These are phyloP conservation scores for Amblyopsis rosae DNA, from an alignment of 2,113 vertebrate species.

Conservation along the genomic window DNA sequence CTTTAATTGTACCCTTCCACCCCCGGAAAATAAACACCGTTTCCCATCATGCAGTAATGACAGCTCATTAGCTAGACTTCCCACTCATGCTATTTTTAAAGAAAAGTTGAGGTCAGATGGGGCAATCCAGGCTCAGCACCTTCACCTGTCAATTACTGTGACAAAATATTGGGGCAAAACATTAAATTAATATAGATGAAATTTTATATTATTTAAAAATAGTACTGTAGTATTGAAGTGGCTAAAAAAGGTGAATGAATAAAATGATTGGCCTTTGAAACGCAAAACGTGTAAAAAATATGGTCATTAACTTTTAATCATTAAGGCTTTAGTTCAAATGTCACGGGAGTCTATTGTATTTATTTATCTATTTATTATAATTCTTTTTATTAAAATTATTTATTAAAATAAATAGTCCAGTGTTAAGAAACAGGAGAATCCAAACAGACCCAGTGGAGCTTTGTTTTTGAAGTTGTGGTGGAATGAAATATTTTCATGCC, in stretches of 20 bases:
- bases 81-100: slow-evolving; percentile 35
- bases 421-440: slow-evolving; percentile 52
- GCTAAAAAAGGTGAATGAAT: too few relatives aligned
- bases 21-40: slow-evolving; percentile 33
- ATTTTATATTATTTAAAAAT: background rate
- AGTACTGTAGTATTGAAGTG: too few relatives aligned
- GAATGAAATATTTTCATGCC: slow-evolving; percentile 53
- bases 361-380: too few relatives aligned
- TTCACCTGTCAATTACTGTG: slow-evolving; percentile 15
- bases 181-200: background rate
- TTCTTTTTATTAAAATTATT: too few relatives aligned
- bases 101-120: slow-evolving; percentile 10
- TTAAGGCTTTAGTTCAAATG: background rate
- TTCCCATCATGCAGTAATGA: slow-evolving; percentile 66
- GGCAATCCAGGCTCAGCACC: background rate
- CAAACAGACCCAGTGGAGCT: slow-evolving; percentile 59
- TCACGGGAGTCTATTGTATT: background rate
- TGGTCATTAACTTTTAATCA: background rate
- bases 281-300: background rate
- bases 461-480: slow-evolving; percentile 71
- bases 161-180: background rate
- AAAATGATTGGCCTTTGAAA: background rate
- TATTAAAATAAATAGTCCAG: slow-evolving; percentile 46
- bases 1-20: slow-evolving; percentile 56
- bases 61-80: slow-evolving; percentile 42